Base-by-base conservation (phyloP, 2,888 invertebrate species). In the Antheraea assamensis region DNA sequence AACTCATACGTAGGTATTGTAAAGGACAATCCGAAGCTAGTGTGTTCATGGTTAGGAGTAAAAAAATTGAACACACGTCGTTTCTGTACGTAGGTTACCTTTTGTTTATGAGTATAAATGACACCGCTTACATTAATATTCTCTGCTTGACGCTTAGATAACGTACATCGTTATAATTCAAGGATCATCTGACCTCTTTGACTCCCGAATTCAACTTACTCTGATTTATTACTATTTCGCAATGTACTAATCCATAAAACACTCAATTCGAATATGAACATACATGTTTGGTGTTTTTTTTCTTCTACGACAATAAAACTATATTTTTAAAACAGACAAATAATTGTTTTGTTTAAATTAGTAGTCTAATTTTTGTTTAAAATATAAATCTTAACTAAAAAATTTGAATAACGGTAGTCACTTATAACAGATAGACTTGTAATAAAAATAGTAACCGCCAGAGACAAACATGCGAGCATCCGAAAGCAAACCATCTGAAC, bases 391-490 rank as follows among this genome's bases (percentile, higher is more conserved):
- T 7, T 1, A 35, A 21, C 76, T 58, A 35, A 17, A 68, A 13
- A 71, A 7, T n/a, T 27, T 70, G 17, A 64, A 85, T 92, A 92
- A 91, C 91, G 89, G 92, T 91, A 88, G 86, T 79, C 74, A 75
- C 81, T 81, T 85, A n/a, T 35, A 75, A 80, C 75, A 78, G 75
- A 73, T 78, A 86, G 85, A 85, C 81, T 75, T 81, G 83, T 87
- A 86, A 85, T 84, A 85, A 87, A 75, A 87, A 85, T 82, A 81
- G 76, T 79, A 83, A 82, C 84, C 80, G 79, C 81, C 80, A 85
- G 77, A 76, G 73, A 77, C 77, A 78, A 74, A 78, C 82, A 78
- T 78, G 82, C 76, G 77, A 77, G 76, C 76, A 78, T 81, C 24
- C 82, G 81, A 87, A 87, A 89, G 87, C 88, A 86, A 88, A 87